A percentile compares a stretch with the other conserved stretches of the same genome.
Evolutionary conservation across 2,113 vertebrate genomes (phyloP).

Genomic region (Lucifuga dentata): DNA sequence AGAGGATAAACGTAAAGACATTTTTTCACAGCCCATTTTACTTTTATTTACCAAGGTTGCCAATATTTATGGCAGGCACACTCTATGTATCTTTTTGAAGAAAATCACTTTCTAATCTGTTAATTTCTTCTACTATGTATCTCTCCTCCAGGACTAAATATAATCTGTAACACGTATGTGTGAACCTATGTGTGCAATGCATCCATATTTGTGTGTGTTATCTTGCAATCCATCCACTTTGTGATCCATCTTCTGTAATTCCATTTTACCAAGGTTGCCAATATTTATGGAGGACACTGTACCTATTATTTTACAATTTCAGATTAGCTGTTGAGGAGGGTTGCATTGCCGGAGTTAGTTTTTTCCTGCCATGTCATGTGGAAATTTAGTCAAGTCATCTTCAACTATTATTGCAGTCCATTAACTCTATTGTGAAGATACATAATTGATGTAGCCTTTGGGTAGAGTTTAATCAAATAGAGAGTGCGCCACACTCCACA

Average conservation of each 20-base stretch:
- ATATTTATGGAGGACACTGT: too few relatives aligned
- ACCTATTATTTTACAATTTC: slow-evolving; percentile 54
- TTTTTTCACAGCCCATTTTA: too few relatives aligned
- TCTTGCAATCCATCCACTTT: slow-evolving; percentile 59
- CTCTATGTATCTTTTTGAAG: too few relatives aligned
- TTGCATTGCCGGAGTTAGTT: slow-evolving; percentile 63
- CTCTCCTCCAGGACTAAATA: background rate
- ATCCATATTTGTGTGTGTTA: slow-evolving; percentile 31
- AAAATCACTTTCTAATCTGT: too few relatives aligned
- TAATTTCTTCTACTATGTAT: slow-evolving; percentile 11
- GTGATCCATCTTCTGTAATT: slow-evolving; percentile 53
- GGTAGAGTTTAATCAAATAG: slow-evolving; percentile 81
- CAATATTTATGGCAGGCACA: too few relatives aligned
- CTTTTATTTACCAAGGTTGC: too few relatives aligned
- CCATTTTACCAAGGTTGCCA: too few relatives aligned
- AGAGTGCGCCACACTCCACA: slow-evolving; percentile 65
- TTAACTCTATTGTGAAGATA: slow-evolving; percentile 81
- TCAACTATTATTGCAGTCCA: slow-evolving; percentile 78
- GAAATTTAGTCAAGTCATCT: slow-evolving; percentile 81
- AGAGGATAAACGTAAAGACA: too few relatives aligned
- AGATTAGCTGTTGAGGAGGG: slow-evolving; percentile 56
- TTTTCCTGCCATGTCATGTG: slow-evolving; percentile 73
- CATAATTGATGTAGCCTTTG: slow-evolving; percentile 83
- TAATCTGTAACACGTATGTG: background rate
- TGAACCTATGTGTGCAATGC: too few relatives aligned